Evolutionary conservation across 30 jellyfish, hydroid and myxozoan genomes (phyloP), one percentile per base, ranked within the genome.

Genomic region (Calvadosia cruxmelitensis): DNA sequence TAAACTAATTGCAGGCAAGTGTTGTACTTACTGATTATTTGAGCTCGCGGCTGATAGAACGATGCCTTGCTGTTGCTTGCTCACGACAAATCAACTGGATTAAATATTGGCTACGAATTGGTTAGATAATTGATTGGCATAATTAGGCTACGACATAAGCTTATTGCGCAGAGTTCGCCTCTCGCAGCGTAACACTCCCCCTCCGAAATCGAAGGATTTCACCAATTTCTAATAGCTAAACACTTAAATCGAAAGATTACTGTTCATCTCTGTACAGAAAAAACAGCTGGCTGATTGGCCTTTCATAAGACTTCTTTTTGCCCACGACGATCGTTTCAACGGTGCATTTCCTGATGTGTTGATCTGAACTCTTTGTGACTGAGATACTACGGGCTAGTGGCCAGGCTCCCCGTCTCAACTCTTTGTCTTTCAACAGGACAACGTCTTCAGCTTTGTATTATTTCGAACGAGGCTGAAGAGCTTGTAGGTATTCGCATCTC

Each of bases 141-240:
- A n/a, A n/a, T n/a, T n/a, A n/a, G n/a, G n/a, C n/a, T n/a, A n/a
- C n/a, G n/a, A n/a, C n/a, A n/a, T n/a, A n/a, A n/a, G n/a, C n/a
- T n/a, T n/a, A n/a, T n/a, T n/a, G n/a, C n/a, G n/a, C n/a, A n/a
- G n/a, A n/a, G n/a, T n/a, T n/a, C n/a, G n/a, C n/a, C n/a, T n/a
- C n/a, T n/a, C n/a, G n/a, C n/a, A 42, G 57, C 57, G 57, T 42
- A 5, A 42, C 57, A 42, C 57, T 42, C 20, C 57, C 57, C 57
- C 20, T 20, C 20, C 57, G 57, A 42, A 42, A 42, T 42, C 20
- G 20, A 20, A 10, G 10, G 10, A 42, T 10, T 42, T 5, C 10
- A 42, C 57, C 20, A 42, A 42, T 5, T 5, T 5, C 20, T 10
- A 5, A 10, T 20, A 42, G 20, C 10, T 5, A 5, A 20, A 5